Evolutionary conservation across 2,113 vertebrate genomes (phyloP), one percentile per base, ranked within the genome.

Genomic region (Todiramphus saurophagus): DNA sequence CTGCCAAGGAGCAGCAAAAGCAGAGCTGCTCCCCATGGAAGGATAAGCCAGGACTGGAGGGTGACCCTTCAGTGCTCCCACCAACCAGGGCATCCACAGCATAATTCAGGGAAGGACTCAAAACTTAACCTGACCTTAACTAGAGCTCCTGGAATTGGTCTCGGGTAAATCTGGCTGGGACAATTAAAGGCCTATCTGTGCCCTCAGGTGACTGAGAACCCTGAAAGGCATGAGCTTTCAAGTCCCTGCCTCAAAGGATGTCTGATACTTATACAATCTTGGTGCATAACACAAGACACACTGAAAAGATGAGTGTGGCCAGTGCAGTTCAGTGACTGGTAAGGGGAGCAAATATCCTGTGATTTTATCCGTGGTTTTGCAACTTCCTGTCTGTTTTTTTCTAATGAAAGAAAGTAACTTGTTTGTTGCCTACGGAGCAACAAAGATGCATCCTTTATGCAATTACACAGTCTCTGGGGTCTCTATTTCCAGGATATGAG

Each of bases 11-110:
- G 4, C 14, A 79, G 12, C 48, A 60, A 56, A 76, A 16, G 2
- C 2, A 74, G 30, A 80, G 13, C 5, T 80, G 28, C 2, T 63
- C 16, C 10, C 6, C 2, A 4, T 1, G 2, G 8, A 77, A 3
- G 4, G 1, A 51, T 6, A 0, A 67, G 9, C 35, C 7, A 27
- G 2, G 24, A 51, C 18, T 16, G 1, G 17, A 30, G 4, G 1
- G 1, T 8, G 2, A 70, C 5, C 37, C 21, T 37, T 37, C 53
- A 35, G 7, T 9, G 0, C 20, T 43, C 59, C 10, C 5, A 60
- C 35, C 72, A 43, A 16, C 33, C 21, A 41, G 2, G 3, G 1
- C 33, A 85, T 12, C 17, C 33, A 28, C 48, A 74, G 7, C 11
- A 30, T 10, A 19, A 60, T 5, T 64, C 43, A 27, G 4, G 5